Evolutionary conservation across 2,888 invertebrate species (phyloP), one percentile per base, ranked within the genome.

Genomic region (Eurytoma adleriae): DNA sequence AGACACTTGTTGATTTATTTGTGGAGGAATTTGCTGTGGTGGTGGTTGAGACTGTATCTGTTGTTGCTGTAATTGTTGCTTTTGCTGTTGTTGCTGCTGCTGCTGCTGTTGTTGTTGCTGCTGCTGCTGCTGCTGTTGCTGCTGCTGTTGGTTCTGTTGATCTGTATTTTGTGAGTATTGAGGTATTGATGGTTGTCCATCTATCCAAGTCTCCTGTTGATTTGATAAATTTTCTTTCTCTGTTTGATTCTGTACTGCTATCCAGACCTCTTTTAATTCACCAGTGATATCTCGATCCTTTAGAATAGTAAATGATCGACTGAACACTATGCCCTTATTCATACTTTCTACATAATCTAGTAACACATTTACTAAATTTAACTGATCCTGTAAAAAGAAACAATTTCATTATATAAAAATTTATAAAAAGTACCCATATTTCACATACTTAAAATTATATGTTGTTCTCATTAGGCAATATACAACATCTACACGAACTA

Each of bases 221-320:
- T 48, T 78, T 16, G 79, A 82, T 89, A 92, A 91, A 79, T 92
- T 92, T 83, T 93, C 93, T 56, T 92, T 84, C 78, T 94, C 93
- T 69, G 92, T 89, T 83, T 92, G 93, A 75, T 91, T 92, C 84
- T 95, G 94, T 2, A 95, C 94, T 0, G 94, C 94, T 20, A 94
- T 93, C 95, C 95, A 95, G 0, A 95, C 94, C 87, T 95, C 95
- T 87, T 95, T 95, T 27, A 95, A 89, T 88, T 95, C 95, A 0
- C 95, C 95, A 0, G 94, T 94, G 80, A 95, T 91, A 88, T 95
- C 95, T 30, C 94, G 91, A 86, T 95, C 95, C 85, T 93, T 93
- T 50, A 95, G 87, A 83, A 95, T 94, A 16, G 93, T 85, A 69
- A 89, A 90, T 72, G 88, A 91, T 86, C 95, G 91, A 40, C 93